Conservation (phyloP, 2,888 invertebrate species). For the Chalcosyrphus nemorum region DNA sequence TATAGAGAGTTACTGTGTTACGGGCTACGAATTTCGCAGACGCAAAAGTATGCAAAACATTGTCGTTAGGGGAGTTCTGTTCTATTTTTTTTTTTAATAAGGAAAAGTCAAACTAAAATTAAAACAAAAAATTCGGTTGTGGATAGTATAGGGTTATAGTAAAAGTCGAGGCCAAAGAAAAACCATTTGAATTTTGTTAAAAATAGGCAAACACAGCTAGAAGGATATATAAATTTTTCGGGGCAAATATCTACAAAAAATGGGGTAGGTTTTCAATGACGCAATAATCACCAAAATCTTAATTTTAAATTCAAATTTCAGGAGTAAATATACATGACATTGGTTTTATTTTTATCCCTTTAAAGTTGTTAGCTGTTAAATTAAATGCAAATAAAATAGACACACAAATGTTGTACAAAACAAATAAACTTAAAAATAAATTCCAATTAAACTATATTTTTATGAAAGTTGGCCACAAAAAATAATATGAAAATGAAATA, state of each 20-base stretch:
- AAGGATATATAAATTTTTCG: neutral
- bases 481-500: too few relatives aligned
- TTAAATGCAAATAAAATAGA: neutral
- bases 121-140: neutral
- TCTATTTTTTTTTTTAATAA: too few relatives aligned
- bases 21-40: neutral
- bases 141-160: neutral
- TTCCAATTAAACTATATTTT: too few relatives aligned
- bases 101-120: neutral
- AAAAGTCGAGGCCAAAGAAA: neutral
- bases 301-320: neutral
- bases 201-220: neutral
- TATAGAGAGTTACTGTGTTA: neutral
- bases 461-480: too few relatives aligned
- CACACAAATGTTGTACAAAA: neutral
- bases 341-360: neutral
- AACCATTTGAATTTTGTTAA: neutral
- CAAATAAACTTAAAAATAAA: neutral
- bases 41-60: neutral
- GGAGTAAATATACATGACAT: neutral
- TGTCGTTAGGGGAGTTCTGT: neutral
- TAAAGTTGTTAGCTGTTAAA: neutral
- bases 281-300: neutral
- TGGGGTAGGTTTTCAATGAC: neutral
- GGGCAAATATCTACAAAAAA: neutral